Percentiles rank a stretch among this genome's conserved stretches.
phyloP scores from a whole-genome alignment of 2,888 invertebrate species.

The Oligia fasciuncula region DNA sequence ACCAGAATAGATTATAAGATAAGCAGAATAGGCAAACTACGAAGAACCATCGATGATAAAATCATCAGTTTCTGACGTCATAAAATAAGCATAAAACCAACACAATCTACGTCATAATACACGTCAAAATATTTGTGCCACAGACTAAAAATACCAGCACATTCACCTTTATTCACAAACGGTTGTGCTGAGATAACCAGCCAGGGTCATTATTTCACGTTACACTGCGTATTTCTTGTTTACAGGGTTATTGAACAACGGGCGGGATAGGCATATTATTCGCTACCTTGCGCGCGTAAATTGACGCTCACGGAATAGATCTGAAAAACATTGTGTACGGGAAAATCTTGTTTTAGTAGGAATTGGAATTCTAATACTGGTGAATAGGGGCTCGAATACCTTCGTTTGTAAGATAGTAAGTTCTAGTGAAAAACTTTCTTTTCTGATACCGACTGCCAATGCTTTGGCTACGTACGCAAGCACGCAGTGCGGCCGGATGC shows the following conservation, averaged over 20 bases:
- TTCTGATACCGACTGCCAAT: neutral
- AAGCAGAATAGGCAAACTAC: neutral
- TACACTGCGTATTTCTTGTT: slow-evolving; percentile 40
- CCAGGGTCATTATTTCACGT: slow-evolving; percentile 46
- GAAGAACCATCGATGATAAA: neutral
- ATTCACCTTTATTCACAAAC: slow-evolving; percentile 8
- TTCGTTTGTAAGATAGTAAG: neutral
- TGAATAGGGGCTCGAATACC: neutral
- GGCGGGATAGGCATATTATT: slow-evolving; percentile 21
- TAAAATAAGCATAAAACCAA: neutral
- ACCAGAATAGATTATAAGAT: neutral
- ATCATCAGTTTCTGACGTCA: neutral
- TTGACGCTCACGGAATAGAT: slow-evolving; percentile 23
- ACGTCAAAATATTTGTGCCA: slow-evolving; percentile 10
- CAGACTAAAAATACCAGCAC: slow-evolving; percentile 11
- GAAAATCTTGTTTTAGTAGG: neutral
- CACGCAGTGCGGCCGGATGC: neutral
- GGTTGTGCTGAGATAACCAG: slow-evolving; percentile 26
- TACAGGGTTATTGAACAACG: slow-evolving; percentile 36
- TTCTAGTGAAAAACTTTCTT: neutral
- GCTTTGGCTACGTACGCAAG: neutral
- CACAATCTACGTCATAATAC: neutral
- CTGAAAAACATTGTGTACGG: neutral
- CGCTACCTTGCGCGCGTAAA: slow-evolving; percentile 35
- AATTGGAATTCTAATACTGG: slow-evolving; percentile 14